phyloP scores from a whole-genome alignment of 2,888 invertebrate species.

The Scaptomyza polygonia region DNA sequence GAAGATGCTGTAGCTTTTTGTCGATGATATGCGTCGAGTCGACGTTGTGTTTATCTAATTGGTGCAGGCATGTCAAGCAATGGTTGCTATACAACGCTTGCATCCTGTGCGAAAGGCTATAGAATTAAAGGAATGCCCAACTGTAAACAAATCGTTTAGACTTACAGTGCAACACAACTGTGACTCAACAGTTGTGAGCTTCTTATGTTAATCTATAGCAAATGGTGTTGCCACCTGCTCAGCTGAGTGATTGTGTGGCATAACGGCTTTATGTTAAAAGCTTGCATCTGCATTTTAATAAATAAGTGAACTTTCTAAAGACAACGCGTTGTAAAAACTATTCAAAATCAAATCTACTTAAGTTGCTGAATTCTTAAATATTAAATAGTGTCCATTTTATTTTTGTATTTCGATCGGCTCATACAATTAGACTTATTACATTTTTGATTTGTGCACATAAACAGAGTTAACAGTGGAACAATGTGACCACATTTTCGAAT shows the following conservation, averaged over 20 bases:
- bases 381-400: too few relatives aligned
- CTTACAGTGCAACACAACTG: conserved; percentile 18
- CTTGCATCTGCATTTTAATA: background rate
- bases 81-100: conserved; percentile 48
- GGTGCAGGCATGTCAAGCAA: conserved; percentile 74
- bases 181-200: conserved; percentile 23
- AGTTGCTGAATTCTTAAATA: background rate
- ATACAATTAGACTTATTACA: background rate
- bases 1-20: conserved; percentile 44
- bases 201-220: conserved; percentile 6
- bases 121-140: background rate
- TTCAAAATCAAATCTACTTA: background rate
- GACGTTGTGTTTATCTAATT: conserved; percentile 32
- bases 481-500: conserved; percentile 27
- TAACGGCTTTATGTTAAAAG: background rate
- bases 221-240: conserved; percentile 26
- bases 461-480: conserved; percentile 35
- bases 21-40: conserved; percentile 27
- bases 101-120: conserved; percentile 21
- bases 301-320: background rate
- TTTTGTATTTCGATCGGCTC: background rate
- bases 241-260: conserved; percentile 12
- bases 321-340: background rate
- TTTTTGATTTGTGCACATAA: conserved; percentile 5
- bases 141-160: conserved; percentile 26